Evolutionary conservation across 1,140 invertebrate species (phyloP).

Genomic region (Diorhabda sublineata): DNA sequence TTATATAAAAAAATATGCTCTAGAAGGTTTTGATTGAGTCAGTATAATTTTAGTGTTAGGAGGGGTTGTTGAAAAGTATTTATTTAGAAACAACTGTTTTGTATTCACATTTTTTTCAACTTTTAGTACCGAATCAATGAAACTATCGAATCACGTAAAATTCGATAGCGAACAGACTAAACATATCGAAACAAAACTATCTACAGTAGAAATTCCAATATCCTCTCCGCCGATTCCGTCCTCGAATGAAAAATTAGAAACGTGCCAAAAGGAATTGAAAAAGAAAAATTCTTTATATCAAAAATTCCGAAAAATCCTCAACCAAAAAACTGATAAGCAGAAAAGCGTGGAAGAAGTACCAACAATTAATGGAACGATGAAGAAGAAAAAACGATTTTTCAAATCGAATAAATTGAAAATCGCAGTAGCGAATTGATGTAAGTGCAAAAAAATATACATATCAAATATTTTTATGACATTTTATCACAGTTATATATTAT

Average conservation of each 20-base stretch:
- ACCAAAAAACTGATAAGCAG: background rate
- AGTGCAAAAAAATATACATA: background rate
- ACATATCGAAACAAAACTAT: background rate
- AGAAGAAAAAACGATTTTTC: background rate
- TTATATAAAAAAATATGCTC: background rate
- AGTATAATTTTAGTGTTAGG: too few relatives aligned
- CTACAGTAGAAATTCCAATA: background rate
- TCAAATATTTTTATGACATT: too few relatives aligned
- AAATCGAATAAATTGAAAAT: background rate
- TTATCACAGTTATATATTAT: too few relatives aligned
- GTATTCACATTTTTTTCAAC: background rate
- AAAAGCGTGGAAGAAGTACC: background rate
- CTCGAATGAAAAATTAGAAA: background rate
- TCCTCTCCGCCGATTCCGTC: background rate
- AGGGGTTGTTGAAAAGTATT: too few relatives aligned
- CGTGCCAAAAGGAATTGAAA: background rate
- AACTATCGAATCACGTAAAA: background rate
- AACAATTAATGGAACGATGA: background rate
- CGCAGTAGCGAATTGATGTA: background rate
- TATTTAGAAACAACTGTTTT: background rate
- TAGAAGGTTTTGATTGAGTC: background rate
- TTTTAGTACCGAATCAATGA: constrained; percentile 3
- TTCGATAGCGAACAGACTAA: background rate
- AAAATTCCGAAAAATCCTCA: background rate
- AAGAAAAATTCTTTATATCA: background rate